Evolutionary conservation across 2,797 vertebrate species (phyloP), one percentile per base, ranked within the genome.

Genomic region (Vespertilio murinus): DNA sequence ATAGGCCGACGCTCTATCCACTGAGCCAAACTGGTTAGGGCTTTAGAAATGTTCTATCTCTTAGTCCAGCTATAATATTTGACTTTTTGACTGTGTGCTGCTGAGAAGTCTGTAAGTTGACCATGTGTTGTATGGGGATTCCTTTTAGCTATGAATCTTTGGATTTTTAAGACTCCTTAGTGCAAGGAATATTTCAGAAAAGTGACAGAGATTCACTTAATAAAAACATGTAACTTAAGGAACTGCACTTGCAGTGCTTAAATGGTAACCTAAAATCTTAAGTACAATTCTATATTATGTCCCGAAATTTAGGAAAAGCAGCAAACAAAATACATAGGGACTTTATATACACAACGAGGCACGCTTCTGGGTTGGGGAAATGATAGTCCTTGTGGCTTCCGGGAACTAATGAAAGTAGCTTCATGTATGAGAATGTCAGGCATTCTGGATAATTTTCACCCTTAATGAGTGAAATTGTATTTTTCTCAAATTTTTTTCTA

Each of bases 121-220:
- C 64, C 35, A 14, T 91, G 28, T 83, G 13, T 65, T 81, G 9
- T 79, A 69, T 33, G 75, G 18, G 47, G 56, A 87, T 75, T 96
- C 28, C 65, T 74, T 95, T 83, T 80, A 71, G 7, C 30, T 84
- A 54, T 79, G 56, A 71, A 74, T 81, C 87, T 94, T 93, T 90
- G n/a, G 52, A 70, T 74, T 70, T 74, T 90, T 12, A 96, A 93
- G 75, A 92, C 83, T 65, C 45, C 67, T 85, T 84, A 82, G 13
- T 59, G 13, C n/a, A 71, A 82, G 47, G 33, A 61, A 40, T 80
- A 82, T 91, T 90, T 95, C 67, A 90, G n/a, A 88, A 94, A 95
- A 90, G 16, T 35, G 78, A 77, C 45, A 82, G 61, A 90, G 45
- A 81, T 79, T 92, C 33, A 33, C 56, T 88, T 82, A 67, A 86